Conservation (phyloP, 2,113 vertebrate species). For the Pygoscelis adeliae region DNA sequence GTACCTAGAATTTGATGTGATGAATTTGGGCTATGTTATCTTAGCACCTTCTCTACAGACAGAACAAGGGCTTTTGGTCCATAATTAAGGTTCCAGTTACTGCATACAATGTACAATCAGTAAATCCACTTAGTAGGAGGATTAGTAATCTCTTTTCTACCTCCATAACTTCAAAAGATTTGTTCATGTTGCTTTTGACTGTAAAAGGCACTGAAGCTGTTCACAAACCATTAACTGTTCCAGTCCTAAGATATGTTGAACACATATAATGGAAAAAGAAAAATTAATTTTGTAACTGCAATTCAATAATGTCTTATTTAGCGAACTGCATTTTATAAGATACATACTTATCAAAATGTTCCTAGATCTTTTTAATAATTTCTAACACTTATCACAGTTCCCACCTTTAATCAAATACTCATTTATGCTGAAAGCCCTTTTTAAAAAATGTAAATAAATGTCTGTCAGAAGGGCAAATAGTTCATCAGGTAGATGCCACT, state of each 20-base stretch:
- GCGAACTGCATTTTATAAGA: not conserved
- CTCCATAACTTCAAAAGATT: not conserved
- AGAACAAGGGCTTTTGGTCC: not conserved
- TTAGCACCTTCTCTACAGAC: not conserved
- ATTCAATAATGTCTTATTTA: not conserved
- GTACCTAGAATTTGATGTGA: not conserved
- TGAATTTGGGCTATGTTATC: not conserved
- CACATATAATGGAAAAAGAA: not conserved
- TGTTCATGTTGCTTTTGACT: not conserved
- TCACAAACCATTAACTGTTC: not conserved
- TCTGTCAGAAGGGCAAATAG: not conserved
- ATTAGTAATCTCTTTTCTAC: not conserved
- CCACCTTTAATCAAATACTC: not conserved
- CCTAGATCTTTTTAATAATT: not conserved
- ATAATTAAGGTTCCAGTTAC: not conserved
- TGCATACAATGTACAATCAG: not conserved
- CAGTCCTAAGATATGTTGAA: not conserved
- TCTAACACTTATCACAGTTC: not conserved
- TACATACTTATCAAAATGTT: not conserved
- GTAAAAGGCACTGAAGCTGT: not conserved
- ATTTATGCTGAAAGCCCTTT: not conserved
- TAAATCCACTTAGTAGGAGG: not conserved
- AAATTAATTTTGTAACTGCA: not conserved
- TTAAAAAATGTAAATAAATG: not conserved
- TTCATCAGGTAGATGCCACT: not conserved